These are phyloP conservation scores for Perizoma affinitatum DNA, from an alignment of 2,888 invertebrate species.

Conservation along the genomic window DNA sequence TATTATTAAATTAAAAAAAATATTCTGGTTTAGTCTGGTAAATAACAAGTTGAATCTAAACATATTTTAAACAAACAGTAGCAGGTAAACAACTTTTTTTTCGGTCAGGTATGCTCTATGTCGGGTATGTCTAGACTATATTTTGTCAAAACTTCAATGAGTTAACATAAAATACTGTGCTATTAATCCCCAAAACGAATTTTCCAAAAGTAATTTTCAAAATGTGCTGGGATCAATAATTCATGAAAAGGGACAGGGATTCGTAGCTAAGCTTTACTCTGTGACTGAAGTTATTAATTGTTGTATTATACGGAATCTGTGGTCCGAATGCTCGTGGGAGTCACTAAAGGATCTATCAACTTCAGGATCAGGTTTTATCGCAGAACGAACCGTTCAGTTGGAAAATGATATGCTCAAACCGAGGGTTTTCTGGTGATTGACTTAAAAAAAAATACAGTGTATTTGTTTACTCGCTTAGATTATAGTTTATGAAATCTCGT, in stretches of 20 bases:
- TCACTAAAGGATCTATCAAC: constrained; percentile 22
- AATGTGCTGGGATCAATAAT: constrained; percentile 47
- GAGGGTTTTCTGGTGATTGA: constrained; percentile 19
- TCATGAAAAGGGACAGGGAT: constrained; percentile 48
- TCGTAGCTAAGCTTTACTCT: constrained; percentile 15
- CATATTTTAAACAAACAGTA: too few relatives aligned
- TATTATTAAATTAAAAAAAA: too few relatives aligned
- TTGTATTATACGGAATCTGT: constrained; percentile 50
- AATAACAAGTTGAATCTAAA: too few relatives aligned
- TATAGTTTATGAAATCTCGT: constrained; percentile 9
- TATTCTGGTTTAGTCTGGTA: too few relatives aligned
- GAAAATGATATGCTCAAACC: constrained; percentile 35
- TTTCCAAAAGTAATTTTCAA: constrained; percentile 27
- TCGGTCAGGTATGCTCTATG: too few relatives aligned
- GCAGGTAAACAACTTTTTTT: too few relatives aligned
- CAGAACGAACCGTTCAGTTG: constrained; percentile 24
- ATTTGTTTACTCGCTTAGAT: constrained; percentile 6
- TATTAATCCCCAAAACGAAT: constrained; percentile 9
- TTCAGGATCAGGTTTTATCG: constrained; percentile 21
- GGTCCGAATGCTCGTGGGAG: constrained; percentile 20
- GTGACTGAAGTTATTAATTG: constrained; percentile 52
- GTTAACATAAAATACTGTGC: neutral
- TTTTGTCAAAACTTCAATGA: neutral
- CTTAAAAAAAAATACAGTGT: constrained; percentile 25
- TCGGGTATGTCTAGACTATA: neutral